These are phyloP conservation scores for Cheilosia urbana DNA, from an alignment of 2,888 invertebrate genomes.

Conservation along the genomic window DNA sequence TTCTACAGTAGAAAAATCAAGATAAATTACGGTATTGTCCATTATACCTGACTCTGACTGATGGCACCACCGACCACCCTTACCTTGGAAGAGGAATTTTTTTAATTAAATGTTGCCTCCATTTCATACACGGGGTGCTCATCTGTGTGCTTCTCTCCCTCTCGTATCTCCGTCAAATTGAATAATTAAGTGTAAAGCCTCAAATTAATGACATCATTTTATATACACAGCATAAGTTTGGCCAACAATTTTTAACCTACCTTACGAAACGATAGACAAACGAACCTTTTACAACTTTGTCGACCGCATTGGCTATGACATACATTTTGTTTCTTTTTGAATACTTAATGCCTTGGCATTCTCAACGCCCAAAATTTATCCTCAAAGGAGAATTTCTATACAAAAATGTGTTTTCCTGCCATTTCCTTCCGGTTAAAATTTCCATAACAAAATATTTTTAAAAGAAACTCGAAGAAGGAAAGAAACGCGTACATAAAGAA, in stretches of 20 bases:
- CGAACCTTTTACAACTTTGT: background rate
- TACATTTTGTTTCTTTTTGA: background rate
- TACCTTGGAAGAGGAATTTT: constrained; percentile 6
- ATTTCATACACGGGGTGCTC: background rate
- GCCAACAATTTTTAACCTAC: constrained; percentile 1
- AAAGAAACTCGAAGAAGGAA: constrained; percentile 9
- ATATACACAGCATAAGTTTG: constrained; percentile 10
- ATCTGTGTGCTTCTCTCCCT: background rate
- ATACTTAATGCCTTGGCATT: background rate
- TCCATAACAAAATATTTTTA: background rate
- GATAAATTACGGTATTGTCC: constrained; percentile 32
- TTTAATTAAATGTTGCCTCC: constrained; percentile 40
- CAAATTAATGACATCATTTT: constrained; percentile 44
- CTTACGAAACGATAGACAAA: background rate
- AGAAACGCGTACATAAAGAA: background rate
- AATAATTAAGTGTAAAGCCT: constrained; percentile 47
- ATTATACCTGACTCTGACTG: constrained; percentile 49
- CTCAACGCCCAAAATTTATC: constrained; percentile 30
- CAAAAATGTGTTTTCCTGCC: constrained; percentile 25
- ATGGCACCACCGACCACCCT: background rate
- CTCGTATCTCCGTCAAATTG: constrained; percentile 1
- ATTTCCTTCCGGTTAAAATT: constrained; percentile 19
- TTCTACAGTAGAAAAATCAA: background rate
- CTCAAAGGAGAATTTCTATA: constrained; percentile 1
- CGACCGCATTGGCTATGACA: background rate